Conservation (phyloP, 2,888 invertebrate species). For the Ochlodes sylvanus region DNA sequence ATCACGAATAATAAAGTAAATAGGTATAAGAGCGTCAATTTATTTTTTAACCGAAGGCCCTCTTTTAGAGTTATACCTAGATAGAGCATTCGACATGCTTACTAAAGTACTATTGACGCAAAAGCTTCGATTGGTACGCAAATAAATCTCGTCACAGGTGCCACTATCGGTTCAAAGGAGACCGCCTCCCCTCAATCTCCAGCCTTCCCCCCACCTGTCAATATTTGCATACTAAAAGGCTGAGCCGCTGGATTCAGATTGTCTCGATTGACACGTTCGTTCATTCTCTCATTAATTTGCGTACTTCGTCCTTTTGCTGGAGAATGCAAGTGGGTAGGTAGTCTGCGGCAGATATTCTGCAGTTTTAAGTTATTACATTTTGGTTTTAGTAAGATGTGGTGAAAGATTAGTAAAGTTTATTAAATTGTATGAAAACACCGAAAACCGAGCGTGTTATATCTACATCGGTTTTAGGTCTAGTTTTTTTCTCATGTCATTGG, state of each 20-base stretch:
- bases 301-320: not conserved
- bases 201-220: constrained; percentile 50
- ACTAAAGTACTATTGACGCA: too few species aligned
- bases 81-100: too few species aligned
- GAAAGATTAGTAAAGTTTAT: too few species aligned
- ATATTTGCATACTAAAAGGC: constrained; percentile 69
- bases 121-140: not conserved
- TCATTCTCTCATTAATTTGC: constrained; percentile 30
- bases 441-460: too few species aligned
- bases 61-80: too few species aligned
- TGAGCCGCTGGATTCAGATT: constrained; percentile 50
- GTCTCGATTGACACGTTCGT: constrained; percentile 49
- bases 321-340: not conserved
- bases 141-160: constrained; percentile 61
- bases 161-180: constrained; percentile 64
- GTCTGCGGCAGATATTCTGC: not conserved
- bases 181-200: constrained; percentile 62
- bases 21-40: too few species aligned
- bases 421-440: too few species aligned
- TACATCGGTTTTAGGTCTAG: too few species aligned
- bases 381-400: not conserved
- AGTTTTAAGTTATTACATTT: not conserved
- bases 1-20: too few species aligned
- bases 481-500: too few species aligned
- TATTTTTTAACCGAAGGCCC: too few species aligned